These are phyloP conservation scores for Paracyclopina nana DNA, from an alignment of 1,140 invertebrate genomes.

Conservation along the genomic window DNA sequence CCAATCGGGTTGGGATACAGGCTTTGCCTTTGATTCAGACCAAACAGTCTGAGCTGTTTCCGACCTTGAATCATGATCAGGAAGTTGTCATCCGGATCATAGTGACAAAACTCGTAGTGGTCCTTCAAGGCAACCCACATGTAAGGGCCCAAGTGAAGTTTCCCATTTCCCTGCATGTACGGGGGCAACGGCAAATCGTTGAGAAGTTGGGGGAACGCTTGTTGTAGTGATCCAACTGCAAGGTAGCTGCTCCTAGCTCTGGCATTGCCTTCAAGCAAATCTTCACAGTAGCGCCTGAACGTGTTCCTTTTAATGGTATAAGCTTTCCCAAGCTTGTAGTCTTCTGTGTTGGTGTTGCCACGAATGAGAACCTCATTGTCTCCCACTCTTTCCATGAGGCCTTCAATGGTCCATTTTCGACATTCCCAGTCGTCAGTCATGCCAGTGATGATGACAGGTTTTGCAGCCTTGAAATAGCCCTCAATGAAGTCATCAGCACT, in stretches of 20 bases:
- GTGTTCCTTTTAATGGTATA: slow-evolving; percentile 12
- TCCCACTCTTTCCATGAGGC: slow-evolving; percentile 4
- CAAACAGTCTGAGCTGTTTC: slow-evolving; percentile 8
- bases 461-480: neutral
- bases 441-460: slow-evolving; percentile 8
- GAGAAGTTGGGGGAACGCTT: slow-evolving; percentile 14
- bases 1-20: slow-evolving; percentile 14
- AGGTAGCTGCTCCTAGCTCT: slow-evolving; percentile 1
- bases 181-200: neutral
- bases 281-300: slow-evolving; percentile 9
- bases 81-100: slow-evolving; percentile 16
- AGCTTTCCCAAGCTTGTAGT: slow-evolving; percentile 9
- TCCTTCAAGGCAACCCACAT: slow-evolving; percentile 13
- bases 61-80: slow-evolving; percentile 15
- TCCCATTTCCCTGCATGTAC: neutral
- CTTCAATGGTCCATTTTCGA: neutral
- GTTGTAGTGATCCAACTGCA: slow-evolving; percentile 3
- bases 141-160: slow-evolving; percentile 14
- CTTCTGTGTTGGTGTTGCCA: slow-evolving; percentile 9
- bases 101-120: slow-evolving; percentile 16
- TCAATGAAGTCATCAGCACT: neutral
- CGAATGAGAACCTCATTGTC: slow-evolving; percentile 8
- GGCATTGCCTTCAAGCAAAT: neutral
- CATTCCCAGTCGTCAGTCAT: neutral
- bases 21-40: neutral